Conservation (phyloP, 2,888 invertebrate species). For the Erebia palarica region DNA sequence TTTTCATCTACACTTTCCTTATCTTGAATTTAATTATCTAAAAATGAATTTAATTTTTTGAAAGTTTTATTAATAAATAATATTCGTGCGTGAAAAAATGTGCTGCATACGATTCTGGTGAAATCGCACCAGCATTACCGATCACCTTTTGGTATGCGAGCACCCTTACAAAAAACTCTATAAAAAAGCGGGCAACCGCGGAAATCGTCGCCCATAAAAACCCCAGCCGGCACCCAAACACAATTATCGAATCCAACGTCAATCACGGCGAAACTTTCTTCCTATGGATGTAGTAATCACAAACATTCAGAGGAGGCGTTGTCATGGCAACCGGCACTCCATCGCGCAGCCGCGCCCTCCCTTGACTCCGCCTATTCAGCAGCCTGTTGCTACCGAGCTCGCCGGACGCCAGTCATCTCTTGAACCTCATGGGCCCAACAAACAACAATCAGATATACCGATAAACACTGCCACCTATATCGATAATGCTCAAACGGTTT, state of each 20-base stretch:
- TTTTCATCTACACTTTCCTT: slow-evolving; percentile 3
- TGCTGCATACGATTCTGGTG: too few species aligned
- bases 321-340: slow-evolving; percentile 67
- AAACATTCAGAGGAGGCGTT: slow-evolving; percentile 76
- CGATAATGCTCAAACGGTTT: slow-evolving; percentile 24
- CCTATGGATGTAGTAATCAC: slow-evolving; percentile 61
- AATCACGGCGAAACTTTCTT: slow-evolving; percentile 63
- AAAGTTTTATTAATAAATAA: too few species aligned
- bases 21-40: background rate
- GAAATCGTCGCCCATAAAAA: slow-evolving; percentile 31
- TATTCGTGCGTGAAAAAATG: too few species aligned
- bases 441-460: slow-evolving; percentile 39
- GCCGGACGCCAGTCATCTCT: slow-evolving; percentile 68
- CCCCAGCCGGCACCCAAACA: slow-evolving; percentile 46
- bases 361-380: slow-evolving; percentile 65
- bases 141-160: background rate
- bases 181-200: background rate
- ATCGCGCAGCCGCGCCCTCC: slow-evolving; percentile 67
- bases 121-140: background rate
- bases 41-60: too few species aligned
- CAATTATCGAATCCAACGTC: slow-evolving; percentile 61
- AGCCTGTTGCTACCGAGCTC: slow-evolving; percentile 75
- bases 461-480: slow-evolving; percentile 24
- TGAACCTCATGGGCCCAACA: slow-evolving; percentile 58
- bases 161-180: background rate